Base-by-base conservation (phyloP, 2,797 vertebrate genomes). In the Staurois parvus region DNA sequence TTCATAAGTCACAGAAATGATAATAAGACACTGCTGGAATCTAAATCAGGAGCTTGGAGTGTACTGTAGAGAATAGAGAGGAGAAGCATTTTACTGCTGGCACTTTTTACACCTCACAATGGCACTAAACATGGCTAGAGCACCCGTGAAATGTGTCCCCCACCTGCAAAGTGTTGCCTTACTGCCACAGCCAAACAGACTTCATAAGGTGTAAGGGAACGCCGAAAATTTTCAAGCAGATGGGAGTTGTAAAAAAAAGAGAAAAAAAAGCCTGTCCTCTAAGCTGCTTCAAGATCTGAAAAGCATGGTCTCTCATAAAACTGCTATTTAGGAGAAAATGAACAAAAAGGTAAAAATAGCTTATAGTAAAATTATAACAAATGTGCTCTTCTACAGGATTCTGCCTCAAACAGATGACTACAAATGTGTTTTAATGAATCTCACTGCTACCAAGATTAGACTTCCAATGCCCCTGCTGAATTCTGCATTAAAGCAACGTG, bases 351-450 rank as follows among this genome's bases (percentile, higher is more conserved):
- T 32, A 34, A 28, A 48, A 40, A 45, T 28, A 24, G 62, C 64
- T 40, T 4, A 56, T 11, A 21, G 29, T 34, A 68, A 83, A 73
- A 48, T n/a, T 62, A 52, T 64, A 52, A 40, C 29, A 26, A 52
- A 29, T 72, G 37, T 68, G 70, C 34, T 10, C 30, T 74, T 90
- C 82, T 69, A 0, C 29, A 87, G 87, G 64, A 73, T 84, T 89
- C 85, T 79, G 72, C 88, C 80, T 81, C 90, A 92, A n/a, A 89
- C 88, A 91, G 90, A 93, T 90, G 89, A 52, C 88, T 88, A 89
- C 90, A 90, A 92, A 91, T 92, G 91, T 92, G 88, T 89, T 92
- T 93, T 92, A 93, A 93, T 94, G 90, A 82, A 93, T 91, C 90
- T 87, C 90, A 88, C 89, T 85, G 90, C 90, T 72, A 91, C 94